Base-by-base conservation (phyloP, 1,140 invertebrate genomes). In the Phortica variegata region DNA sequence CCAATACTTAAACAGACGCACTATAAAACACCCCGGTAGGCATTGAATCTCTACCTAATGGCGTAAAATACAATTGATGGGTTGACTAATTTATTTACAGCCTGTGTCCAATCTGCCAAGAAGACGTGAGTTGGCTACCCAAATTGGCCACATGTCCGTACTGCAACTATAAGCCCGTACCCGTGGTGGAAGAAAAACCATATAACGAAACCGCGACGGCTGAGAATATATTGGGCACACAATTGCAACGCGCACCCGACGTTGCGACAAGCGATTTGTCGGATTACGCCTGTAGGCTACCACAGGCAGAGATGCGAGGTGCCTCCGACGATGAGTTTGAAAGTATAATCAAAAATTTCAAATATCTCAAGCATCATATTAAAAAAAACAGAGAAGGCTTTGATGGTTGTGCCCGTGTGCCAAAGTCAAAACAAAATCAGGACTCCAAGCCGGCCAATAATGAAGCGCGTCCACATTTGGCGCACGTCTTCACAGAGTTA, bases 141-240 rank as follows among this genome's bases (percentile, higher is more conserved):
- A 60, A 52, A 44, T 53, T 73, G 7, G 50, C 65, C 0, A 61
- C 70, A 0, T 74, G 71, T 53, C 65, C 71, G 0, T 47, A 65
- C n/a, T 74, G 71, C 18, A 63, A 63, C 17, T 73, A 74, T 41
- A 74, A 74, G 26, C 52, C 63, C 0, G 20, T 69, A 10, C 71
- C 71, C 0, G 21, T 49, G 2, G 58, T 57, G 15, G 49, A 52
- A 17, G 70, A 74, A 29, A 56, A 56, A 8, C 43, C 50, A 1
- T 73, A 71, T 17, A 43, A 73, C 32, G 70, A 73, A 31, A 29
- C 49, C 0, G 40, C 56, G 15, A 73, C 63, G 0, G 70, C 71
- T 5, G 34, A 59, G 7, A 39, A 62, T 9, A 62, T 74, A 10
- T 36, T 73, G 1, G 15, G 39, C 1, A 38, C 54, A 1, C 59